These are phyloP conservation scores for Bombyx huttoni DNA, from an alignment of 2,888 invertebrate species.

Conservation along the genomic window DNA sequence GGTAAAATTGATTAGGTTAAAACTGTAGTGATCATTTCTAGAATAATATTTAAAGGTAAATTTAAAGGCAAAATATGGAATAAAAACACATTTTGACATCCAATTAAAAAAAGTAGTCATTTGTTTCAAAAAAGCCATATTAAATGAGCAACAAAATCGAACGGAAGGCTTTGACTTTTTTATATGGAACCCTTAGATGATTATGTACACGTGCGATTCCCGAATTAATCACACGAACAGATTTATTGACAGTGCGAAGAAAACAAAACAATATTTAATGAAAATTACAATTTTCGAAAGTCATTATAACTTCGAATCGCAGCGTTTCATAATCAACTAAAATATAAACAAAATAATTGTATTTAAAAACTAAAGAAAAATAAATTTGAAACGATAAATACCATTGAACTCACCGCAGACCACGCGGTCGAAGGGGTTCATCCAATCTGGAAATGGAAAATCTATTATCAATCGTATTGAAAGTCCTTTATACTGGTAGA, in stretches of 20 bases:
- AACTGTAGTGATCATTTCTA: background rate
- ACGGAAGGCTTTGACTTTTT: conserved; percentile 23
- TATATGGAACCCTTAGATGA: background rate
- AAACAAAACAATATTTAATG: background rate
- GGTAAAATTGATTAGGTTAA: background rate
- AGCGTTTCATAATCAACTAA: conserved; percentile 14
- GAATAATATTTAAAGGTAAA: background rate
- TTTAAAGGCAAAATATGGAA: background rate
- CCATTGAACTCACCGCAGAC: conserved; percentile 94
- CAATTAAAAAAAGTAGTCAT: conserved; percentile 17
- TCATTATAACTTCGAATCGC: conserved; percentile 9
- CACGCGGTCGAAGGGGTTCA: conserved; percentile 95
- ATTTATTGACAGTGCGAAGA: background rate
- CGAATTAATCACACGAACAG: background rate
- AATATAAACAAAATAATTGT: conserved; percentile 31
- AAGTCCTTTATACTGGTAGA: conserved; percentile 54
- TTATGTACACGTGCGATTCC: conserved; percentile 12
- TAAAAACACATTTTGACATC: conserved; percentile 11
- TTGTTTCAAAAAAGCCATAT: conserved; percentile 48
- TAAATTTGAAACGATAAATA: conserved; percentile 78
- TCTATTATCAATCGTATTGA: conserved; percentile 74
- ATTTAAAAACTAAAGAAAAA: conserved; percentile 70
- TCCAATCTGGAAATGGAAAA: conserved; percentile 89
- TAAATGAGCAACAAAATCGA: conserved; percentile 57
- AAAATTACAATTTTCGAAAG: too few relatives aligned